Evolutionary conservation across 2,888 invertebrate genomes (phyloP).

Genomic region (Hofmannophila pseudospretella): DNA sequence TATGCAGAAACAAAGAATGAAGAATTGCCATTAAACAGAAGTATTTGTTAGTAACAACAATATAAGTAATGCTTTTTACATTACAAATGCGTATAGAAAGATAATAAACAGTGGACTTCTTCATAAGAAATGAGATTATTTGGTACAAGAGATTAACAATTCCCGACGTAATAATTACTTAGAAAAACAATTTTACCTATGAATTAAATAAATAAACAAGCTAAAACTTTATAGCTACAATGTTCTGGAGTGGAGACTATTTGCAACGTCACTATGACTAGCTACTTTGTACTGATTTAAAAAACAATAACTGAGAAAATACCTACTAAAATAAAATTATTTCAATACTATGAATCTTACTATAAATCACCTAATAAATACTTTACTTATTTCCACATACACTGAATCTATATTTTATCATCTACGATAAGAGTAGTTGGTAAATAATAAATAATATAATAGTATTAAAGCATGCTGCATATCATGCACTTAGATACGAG

Average conservation of each 20-base stretch:
- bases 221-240: too few relatives aligned
- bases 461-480: slow-evolving; percentile 53
- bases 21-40: background rate
- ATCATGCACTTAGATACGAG: slow-evolving; percentile 59
- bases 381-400: background rate
- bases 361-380: background rate
- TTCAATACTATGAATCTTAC: background rate
- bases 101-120: slow-evolving; percentile 1
- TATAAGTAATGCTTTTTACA: slow-evolving; percentile 4
- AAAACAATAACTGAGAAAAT: slow-evolving; percentile 21
- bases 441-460: background rate
- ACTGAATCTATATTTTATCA: background rate
- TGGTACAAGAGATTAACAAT: too few relatives aligned
- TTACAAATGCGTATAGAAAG: slow-evolving; percentile 3
- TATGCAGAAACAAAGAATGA: background rate
- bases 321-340: slow-evolving; percentile 1
- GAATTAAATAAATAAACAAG: too few relatives aligned
- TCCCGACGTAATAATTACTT: too few relatives aligned
- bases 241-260: too few relatives aligned
- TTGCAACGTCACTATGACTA: slow-evolving; percentile 44
- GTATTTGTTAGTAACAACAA: slow-evolving; percentile 31
- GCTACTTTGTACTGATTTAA: slow-evolving; percentile 63
- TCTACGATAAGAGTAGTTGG: slow-evolving; percentile 1
- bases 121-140: background rate
- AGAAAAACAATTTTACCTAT: too few relatives aligned